These are phyloP conservation scores for Lipotes vexillifer DNA, from an alignment of 2,113 vertebrate species.

Conservation along the genomic window DNA sequence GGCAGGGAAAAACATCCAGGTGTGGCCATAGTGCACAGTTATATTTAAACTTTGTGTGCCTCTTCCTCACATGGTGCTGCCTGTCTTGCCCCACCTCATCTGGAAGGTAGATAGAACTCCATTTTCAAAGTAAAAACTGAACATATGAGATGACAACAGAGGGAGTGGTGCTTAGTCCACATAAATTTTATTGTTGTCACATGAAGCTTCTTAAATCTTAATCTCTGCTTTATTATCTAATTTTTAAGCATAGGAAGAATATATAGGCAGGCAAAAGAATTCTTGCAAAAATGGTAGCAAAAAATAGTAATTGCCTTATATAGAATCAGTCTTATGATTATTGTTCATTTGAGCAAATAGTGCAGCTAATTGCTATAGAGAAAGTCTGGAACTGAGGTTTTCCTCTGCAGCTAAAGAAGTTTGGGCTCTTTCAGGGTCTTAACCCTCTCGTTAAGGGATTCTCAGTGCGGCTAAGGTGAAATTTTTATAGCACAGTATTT, in stretches of 20 bases:
- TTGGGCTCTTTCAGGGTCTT: not conserved
- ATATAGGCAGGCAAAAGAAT: not conserved
- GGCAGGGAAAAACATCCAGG: not conserved
- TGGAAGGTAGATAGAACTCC: not conserved
- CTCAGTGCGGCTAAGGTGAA: not conserved
- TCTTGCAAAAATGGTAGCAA: not conserved
- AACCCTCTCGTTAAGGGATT: not conserved
- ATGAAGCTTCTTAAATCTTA: not conserved
- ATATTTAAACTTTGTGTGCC: not conserved
- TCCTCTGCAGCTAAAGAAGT: not conserved
- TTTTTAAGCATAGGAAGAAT: not conserved
- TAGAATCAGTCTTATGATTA: not conserved
- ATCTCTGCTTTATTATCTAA: not conserved
- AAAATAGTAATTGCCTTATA: not conserved
- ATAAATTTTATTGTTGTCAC: not conserved
- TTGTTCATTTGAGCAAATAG: not conserved
- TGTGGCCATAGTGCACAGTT: not conserved
- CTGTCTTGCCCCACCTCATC: not conserved
- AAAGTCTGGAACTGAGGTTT: constrained; percentile 8
- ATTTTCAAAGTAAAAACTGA: not conserved
- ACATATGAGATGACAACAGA: not conserved
- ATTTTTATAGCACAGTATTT: constrained; percentile 34
- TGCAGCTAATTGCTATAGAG: not conserved
- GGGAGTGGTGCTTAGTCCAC: not conserved
- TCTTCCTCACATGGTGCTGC: not conserved